Evolutionary conservation across 2,797 vertebrate species (phyloP), one percentile per base, ranked within the genome.

Genomic region (Orientallactaga sibirica): DNA sequence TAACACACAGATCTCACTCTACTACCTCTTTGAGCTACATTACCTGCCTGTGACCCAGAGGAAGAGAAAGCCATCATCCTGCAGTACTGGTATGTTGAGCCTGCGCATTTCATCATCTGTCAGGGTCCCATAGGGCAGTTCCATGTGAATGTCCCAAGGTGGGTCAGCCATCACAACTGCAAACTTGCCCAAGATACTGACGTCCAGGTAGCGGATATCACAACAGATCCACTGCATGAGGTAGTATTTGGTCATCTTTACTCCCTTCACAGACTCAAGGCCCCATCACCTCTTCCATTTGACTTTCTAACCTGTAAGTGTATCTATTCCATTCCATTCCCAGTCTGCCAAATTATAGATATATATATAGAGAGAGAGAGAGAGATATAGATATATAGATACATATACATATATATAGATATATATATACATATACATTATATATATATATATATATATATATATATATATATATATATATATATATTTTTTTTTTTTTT

Each of bases 61-160:
- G 97, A 99, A 99, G 92, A 99, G 98, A 98, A 99, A 99, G 70
- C 99, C 99, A 15, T 99, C 99, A 25, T 99, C 99, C 97, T 99
- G 99, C 15, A 99, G 98, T 55, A 99, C 98, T 37, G 99, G 99
- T 91, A 99, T 99, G 98, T 99, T 99, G 95, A 99, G 99, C 96
- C 99, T 99, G 90, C 99, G 98, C 99, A 99, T 99, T 97, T 99
- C 99, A 82, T 99, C 99, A 67, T 99, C 99, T 0, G 99, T 99
- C 88, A 99, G 97, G 0, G 99, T 99, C 24, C 99, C 99, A 66
- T 99, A 99, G 2, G 99, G 99, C 76, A 99, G 98, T 97, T 99
- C 99, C 99, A 99, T 99, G 98, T 99, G 99, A 97, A 99, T 99
- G 96, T 99, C 99, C 99, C 99, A 99, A 3, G 99, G 99, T 2